Base-by-base conservation (phyloP, 2,797 vertebrate species). In the Tenualosa thibaudeaui region DNA sequence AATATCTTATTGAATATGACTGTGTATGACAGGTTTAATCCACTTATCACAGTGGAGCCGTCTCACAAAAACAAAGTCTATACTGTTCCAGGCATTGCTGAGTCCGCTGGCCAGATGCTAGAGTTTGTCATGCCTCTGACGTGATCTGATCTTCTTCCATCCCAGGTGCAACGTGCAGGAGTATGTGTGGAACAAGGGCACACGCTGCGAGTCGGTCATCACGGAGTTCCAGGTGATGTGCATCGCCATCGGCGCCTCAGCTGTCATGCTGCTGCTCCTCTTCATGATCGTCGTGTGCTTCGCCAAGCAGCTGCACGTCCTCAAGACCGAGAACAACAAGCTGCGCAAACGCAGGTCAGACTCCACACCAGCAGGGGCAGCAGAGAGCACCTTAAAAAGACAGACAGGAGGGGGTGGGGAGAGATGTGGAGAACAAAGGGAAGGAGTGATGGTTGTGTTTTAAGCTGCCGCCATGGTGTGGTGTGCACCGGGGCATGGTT, bases 191-290 rank as follows among this genome's bases (percentile, higher is more conserved):
- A 97, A 99, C 95, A 98, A 98, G 91, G 98, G 98, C 0, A 93
- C 94, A 0, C 97, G 97, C 90, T 99, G 98, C 0, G 97, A 99
- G 93, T 96, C 97, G 51, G 96, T 98, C 90, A 96, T 99, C 93
- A 99, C 98, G 0, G 98, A 99, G 94, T 99, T 99, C 95, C 98
- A 99, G 95, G 98, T 99, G 92, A 94, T 98, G 97, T 98, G 97
- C 13, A 95, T 98, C 94, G 96, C 97, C 0, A 93, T 99, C 13
- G 98, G 97, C 51, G 95, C 97, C 0, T 97, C 97, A 0, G 97
- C 97, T 43, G 93, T 98, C 2, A 97, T 98, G 84, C 92, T 98
- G 68, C 95, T 99, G 84, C 96, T 99, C 86, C 97, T 99, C 92
- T 98, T 99, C 95, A 98, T 99, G 98, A 97, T 98, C 95, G 90